phyloP scores from a whole-genome alignment of 2,113 vertebrate genomes.

The Coracopsis vasa region DNA sequence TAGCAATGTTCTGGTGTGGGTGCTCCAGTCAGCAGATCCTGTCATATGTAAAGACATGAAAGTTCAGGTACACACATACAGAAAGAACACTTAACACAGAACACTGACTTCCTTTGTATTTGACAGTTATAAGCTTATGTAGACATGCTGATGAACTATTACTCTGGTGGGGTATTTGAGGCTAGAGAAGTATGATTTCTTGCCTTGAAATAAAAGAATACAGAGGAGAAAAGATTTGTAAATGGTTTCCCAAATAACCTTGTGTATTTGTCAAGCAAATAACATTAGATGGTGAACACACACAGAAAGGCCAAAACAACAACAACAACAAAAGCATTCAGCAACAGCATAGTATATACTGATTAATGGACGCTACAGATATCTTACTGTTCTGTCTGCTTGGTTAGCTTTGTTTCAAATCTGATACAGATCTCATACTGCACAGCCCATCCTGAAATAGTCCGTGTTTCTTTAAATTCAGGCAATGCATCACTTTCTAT shows the following conservation, averaged over 20 bases:
- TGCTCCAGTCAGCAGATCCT: not conserved
- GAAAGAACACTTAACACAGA: not conserved
- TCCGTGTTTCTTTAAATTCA: slow-evolving; percentile 80
- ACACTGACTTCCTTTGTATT: not conserved
- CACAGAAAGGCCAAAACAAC: not conserved
- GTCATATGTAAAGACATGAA: not conserved
- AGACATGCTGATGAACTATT: not conserved
- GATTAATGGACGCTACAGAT: slow-evolving; percentile 78
- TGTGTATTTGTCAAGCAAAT: slow-evolving; percentile 26
- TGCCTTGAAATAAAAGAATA: not conserved
- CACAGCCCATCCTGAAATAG: slow-evolving; percentile 75
- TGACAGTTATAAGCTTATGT: not conserved
- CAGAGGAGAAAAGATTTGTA: not conserved
- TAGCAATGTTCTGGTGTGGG: not conserved
- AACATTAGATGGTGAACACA: not conserved
- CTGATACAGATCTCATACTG: slow-evolving; percentile 78
- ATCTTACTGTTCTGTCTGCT: slow-evolving; percentile 76
- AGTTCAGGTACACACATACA: not conserved
- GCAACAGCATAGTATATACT: slow-evolving; percentile 44
- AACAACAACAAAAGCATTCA: not conserved
- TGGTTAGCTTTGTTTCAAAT: slow-evolving; percentile 82
- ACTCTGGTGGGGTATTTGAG: not conserved
- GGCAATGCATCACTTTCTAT: slow-evolving; percentile 81
- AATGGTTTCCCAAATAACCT: slow-evolving; percentile 21
- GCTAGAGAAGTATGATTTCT: not conserved